These are phyloP conservation scores for Haliclystus octoradiatus DNA, from an alignment of 30 jellyfish, hydroid and myxozoan genomes.

Conservation along the genomic window DNA sequence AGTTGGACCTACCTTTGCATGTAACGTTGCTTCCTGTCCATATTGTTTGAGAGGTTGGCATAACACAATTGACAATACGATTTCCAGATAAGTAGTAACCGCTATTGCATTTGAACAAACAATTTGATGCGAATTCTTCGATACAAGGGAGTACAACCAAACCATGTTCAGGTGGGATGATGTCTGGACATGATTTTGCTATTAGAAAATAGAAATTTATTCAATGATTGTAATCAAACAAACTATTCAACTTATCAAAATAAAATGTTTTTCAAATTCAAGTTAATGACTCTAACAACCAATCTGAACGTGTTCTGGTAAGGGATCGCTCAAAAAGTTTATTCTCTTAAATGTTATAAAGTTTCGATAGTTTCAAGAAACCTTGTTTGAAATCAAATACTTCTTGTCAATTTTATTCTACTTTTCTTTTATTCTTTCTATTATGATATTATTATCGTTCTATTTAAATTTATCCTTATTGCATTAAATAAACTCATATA, in stretches of 20 bases:
- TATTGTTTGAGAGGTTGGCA: constrained; percentile 1
- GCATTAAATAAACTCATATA: too few species aligned
- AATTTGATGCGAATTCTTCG: constrained; percentile 5
- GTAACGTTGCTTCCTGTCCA: constrained; percentile 13
- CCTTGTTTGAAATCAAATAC: too few species aligned
- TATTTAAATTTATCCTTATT: too few species aligned
- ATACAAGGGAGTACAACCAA: constrained; percentile 17
- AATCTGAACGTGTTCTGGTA: too few species aligned
- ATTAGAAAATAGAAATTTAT: background rate
- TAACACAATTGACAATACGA: background rate
- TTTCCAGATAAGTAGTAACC: constrained; percentile 7
- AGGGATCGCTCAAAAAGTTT: too few species aligned
- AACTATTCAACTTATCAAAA: background rate
- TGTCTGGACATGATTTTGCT: constrained; percentile 21
- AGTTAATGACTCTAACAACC: background rate
- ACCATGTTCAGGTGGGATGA: constrained; percentile 8
- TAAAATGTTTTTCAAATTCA: background rate
- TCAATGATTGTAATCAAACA: background rate
- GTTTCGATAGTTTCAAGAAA: too few species aligned
- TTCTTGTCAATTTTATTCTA: too few species aligned
- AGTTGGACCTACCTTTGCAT: constrained; percentile 9
- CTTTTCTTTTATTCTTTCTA: too few species aligned
- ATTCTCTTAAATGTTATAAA: too few species aligned
- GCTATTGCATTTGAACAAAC: constrained; percentile 12
- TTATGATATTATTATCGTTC: too few species aligned